A percentile compares a stretch with the other conserved stretches of the same genome.
These are phyloP conservation scores for Hirtodrosophila confusa DNA, from an alignment of 2,888 invertebrate genomes.

Conservation along the genomic window DNA sequence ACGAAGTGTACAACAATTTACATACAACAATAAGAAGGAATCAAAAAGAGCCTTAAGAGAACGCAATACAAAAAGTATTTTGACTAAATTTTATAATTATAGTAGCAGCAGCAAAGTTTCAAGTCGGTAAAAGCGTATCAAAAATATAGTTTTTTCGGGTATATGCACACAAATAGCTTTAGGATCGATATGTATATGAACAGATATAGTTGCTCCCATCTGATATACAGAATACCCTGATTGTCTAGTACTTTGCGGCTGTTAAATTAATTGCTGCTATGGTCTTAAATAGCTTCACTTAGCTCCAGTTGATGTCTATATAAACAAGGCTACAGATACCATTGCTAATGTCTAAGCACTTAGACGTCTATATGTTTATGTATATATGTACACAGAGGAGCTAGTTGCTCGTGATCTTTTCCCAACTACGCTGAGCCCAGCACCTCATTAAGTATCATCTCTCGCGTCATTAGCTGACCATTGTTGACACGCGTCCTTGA, in stretches of 20 bases:
- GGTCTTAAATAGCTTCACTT: slow-evolving; percentile 24
- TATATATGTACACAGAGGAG: slow-evolving; percentile 65
- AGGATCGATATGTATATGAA: not conserved
- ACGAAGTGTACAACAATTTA: slow-evolving; percentile 59
- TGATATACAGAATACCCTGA: not conserved
- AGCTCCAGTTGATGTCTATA: slow-evolving; percentile 21
- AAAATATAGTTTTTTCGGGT: slow-evolving; percentile 43
- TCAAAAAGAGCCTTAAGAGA: slow-evolving; percentile 14
- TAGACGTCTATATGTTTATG: slow-evolving; percentile 43
- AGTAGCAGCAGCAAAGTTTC: slow-evolving; percentile 18
- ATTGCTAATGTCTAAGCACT: slow-evolving; percentile 54
- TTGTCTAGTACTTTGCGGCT: slow-evolving; percentile 16
- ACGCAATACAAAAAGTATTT: slow-evolving; percentile 20
- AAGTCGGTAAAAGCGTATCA: slow-evolving; percentile 44
- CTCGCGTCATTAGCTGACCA: slow-evolving; percentile 81
- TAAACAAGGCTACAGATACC: slow-evolving; percentile 40
- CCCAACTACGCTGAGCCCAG: slow-evolving; percentile 77
- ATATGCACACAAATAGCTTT: not conserved
- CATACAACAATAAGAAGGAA: slow-evolving; percentile 34
- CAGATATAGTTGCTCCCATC: too few species aligned
- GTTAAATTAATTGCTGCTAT: not conserved
- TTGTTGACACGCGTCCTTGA: slow-evolving; percentile 90
- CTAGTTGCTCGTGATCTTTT: slow-evolving; percentile 6
- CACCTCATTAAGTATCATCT: slow-evolving; percentile 83
- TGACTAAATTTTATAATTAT: slow-evolving; percentile 22